A percentile compares a stretch with the other conserved stretches of the same genome.
Evolutionary conservation across 1,140 invertebrate species (phyloP).

Genomic region (Drosophila ficusphila): DNA sequence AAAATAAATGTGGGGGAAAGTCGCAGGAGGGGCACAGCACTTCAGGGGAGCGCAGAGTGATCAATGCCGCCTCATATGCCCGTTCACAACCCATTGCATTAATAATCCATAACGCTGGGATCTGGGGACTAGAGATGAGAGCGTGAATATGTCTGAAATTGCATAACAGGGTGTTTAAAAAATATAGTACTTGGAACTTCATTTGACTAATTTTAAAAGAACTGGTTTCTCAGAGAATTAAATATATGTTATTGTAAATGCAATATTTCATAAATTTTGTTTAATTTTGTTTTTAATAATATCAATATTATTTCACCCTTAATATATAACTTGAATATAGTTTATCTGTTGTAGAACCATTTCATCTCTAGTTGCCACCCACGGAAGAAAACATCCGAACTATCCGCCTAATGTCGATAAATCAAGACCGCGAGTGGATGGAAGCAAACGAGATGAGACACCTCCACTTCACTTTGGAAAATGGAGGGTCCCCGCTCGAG

Average conservation of each 20-base stretch:
- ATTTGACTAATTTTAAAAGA: too few species aligned
- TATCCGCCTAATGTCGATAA: constrained; percentile 71
- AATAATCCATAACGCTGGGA: constrained; percentile 69
- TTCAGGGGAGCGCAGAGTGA: constrained; percentile 46
- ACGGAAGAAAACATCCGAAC: constrained; percentile 53
- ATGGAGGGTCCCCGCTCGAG: constrained; percentile 9
- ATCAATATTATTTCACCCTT: too few species aligned
- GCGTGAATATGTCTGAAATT: constrained; percentile 5
- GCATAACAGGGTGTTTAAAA: background rate
- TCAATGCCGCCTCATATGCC: constrained; percentile 74
- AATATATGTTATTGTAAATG: too few species aligned
- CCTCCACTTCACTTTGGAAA: constrained; percentile 50
- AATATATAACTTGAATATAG: too few species aligned
- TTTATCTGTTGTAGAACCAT: background rate
- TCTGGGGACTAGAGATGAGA: constrained; percentile 40
- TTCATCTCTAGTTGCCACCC: constrained; percentile 67
- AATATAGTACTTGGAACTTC: too few species aligned
- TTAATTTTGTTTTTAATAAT: too few species aligned
- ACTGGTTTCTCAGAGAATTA: too few species aligned
- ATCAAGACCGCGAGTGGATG: constrained; percentile 48
- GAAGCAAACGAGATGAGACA: constrained; percentile 1
- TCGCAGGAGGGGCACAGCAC: background rate
- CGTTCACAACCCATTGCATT: constrained; percentile 78
- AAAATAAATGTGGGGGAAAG: constrained; percentile 17
- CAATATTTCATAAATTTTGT: too few species aligned